These are phyloP conservation scores for Halcyon leucocephala DNA, from an alignment of 2,797 vertebrate genomes.

Conservation along the genomic window DNA sequence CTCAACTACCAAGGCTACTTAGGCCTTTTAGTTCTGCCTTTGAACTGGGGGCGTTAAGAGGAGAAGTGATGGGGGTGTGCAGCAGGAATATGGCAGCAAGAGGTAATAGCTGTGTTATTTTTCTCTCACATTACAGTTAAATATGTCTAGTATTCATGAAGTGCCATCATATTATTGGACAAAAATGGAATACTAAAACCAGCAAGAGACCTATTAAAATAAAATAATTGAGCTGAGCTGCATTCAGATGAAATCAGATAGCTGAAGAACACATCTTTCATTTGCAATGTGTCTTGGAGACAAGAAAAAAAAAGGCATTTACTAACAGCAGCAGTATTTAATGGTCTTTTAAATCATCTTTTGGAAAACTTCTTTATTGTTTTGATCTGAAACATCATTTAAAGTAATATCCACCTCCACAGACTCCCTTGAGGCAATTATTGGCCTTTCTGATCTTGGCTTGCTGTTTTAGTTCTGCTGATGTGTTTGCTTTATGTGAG, in stretches of 20 bases:
- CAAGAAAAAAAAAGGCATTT: not conserved
- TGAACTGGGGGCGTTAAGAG: not conserved
- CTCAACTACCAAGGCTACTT: not conserved
- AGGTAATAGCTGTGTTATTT: not conserved
- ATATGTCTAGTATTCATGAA: conserved; percentile 34
- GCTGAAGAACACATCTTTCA: not conserved
- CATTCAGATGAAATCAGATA: not conserved
- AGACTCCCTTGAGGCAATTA: conserved; percentile 43
- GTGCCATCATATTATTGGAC: not conserved
- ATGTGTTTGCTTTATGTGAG: conserved; percentile 54
- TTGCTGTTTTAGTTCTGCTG: conserved; percentile 52
- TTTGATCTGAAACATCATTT: conserved; percentile 53
- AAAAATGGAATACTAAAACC: conserved; percentile 16
- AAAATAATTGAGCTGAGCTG: conserved; percentile 21
- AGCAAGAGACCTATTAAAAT: conserved; percentile 31
- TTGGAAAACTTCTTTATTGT: conserved; percentile 37
- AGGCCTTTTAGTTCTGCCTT: not conserved
- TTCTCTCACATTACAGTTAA: not conserved
- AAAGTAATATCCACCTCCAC: conserved; percentile 24
- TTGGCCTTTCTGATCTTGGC: conserved; percentile 57
- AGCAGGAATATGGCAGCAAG: not conserved
- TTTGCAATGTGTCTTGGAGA: not conserved
- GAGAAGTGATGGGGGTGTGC: not conserved
- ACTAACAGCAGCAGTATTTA: conserved; percentile 27
- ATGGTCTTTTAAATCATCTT: conserved; percentile 34